Conservation (phyloP, 1,140 invertebrate species). For the Euwallacea similis region DNA sequence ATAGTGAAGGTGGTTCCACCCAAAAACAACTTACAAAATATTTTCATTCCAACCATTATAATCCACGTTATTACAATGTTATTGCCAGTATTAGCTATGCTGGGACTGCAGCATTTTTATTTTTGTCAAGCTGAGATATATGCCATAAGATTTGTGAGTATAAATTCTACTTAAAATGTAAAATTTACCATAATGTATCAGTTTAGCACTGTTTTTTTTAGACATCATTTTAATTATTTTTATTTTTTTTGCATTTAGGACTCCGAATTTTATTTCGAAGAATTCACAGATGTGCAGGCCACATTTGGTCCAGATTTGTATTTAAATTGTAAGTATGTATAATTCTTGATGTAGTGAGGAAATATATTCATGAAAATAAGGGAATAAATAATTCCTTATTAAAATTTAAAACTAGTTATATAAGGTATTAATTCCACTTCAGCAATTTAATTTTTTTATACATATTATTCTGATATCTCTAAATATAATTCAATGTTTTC, state of each 20-base stretch:
- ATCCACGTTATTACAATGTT: background rate
- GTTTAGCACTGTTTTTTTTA: background rate
- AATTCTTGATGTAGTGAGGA: background rate
- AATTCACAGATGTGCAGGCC: constrained; percentile 42
- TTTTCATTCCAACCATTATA: background rate
- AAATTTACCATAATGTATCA: background rate
- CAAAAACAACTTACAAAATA: background rate
- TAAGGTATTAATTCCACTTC: background rate
- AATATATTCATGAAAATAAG: background rate
- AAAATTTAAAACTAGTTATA: background rate
- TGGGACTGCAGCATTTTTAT: constrained; percentile 4
- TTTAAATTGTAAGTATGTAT: constrained; percentile 41
- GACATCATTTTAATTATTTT: no score
- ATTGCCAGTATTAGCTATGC: constrained; percentile 14
- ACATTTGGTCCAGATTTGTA: constrained; percentile 42
- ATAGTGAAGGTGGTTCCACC: background rate
- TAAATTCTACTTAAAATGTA: background rate
- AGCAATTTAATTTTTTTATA: background rate
- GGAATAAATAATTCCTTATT: background rate
- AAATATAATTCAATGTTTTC: background rate
- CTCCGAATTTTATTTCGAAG: constrained; percentile 45
- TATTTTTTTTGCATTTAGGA: constrained; percentile 35
- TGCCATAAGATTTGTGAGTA: constrained; percentile 45
- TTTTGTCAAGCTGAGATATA: constrained; percentile 41
- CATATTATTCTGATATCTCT: background rate